Evolutionary conservation across 2,888 invertebrate genomes (phyloP).

Genomic region (Xestia c-nigrum): DNA sequence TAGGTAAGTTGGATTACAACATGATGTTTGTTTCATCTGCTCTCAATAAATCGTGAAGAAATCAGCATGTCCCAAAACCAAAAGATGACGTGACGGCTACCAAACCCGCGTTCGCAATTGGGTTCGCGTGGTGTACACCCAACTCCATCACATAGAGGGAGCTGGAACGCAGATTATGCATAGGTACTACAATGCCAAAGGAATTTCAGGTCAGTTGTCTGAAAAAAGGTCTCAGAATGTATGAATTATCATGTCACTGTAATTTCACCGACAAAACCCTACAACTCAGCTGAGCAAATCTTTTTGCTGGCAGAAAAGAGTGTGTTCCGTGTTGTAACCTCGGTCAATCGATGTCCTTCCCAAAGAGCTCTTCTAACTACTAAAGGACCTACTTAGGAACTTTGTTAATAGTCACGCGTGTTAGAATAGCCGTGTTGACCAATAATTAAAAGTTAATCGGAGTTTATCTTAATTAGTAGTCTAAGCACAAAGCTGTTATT

Average conservation of each 20-base stretch:
- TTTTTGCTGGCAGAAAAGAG: background rate
- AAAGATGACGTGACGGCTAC: background rate
- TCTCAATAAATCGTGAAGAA: background rate
- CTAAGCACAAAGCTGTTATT: slow-evolving; percentile 28
- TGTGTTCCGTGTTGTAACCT: background rate
- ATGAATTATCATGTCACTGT: background rate
- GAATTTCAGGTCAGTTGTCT: background rate
- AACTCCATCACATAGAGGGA: background rate
- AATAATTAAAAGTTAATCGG: slow-evolving; percentile 32
- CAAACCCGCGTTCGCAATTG: background rate
- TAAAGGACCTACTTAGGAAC: background rate
- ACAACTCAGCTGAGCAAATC: background rate
- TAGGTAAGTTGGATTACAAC: background rate
- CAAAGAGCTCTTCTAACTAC: background rate
- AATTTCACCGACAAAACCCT: background rate
- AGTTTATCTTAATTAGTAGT: slow-evolving; percentile 22
- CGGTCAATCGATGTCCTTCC: background rate
- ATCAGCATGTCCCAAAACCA: no score
- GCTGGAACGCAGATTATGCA: background rate
- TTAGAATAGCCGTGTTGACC: slow-evolving; percentile 21
- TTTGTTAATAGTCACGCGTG: slow-evolving; percentile 16
- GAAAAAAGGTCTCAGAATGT: background rate
- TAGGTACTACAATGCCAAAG: background rate
- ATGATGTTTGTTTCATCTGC: background rate
- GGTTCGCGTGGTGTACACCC: background rate